phyloP scores from a whole-genome alignment of 2,888 invertebrate species.

The Acanthosoma haemorrhoidale region DNA sequence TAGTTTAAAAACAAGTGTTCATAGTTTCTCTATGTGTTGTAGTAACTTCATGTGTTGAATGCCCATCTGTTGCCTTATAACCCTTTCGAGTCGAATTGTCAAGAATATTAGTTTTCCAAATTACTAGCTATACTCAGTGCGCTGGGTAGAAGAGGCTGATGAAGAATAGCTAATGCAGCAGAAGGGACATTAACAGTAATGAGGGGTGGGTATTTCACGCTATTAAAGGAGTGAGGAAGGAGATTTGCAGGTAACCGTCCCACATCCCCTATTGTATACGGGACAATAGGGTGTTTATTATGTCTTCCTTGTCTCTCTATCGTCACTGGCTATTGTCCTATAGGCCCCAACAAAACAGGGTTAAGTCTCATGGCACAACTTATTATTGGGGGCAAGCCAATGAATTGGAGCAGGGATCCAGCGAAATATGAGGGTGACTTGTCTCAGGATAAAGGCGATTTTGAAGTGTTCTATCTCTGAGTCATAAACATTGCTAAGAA shows the following conservation, averaged over 20 bases:
- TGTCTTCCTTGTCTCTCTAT: neutral
- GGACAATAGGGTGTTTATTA: slow-evolving; percentile 1
- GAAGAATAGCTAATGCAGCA: slow-evolving; percentile 1
- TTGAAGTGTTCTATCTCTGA: too few species aligned
- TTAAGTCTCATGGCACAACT: neutral
- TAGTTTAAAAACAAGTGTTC: too few species aligned
- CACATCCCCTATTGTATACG: neutral
- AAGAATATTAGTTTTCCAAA: too few species aligned
- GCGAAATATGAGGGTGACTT: too few species aligned
- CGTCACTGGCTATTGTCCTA: neutral
- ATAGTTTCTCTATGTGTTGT: too few species aligned
- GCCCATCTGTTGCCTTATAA: too few species aligned
- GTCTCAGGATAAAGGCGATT: too few species aligned
- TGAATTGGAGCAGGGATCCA: too few species aligned
- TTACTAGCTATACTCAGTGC: neutral
- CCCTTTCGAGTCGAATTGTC: too few species aligned
- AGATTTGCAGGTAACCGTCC: neutral
- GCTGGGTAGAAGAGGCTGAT: neutral
- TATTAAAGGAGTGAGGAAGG: neutral
- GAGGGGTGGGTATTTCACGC: neutral
- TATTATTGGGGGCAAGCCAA: too few species aligned
- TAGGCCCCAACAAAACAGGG: neutral
- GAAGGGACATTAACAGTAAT: neutral
- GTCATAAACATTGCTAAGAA: too few species aligned
- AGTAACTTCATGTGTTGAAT: too few species aligned